phyloP scores from a whole-genome alignment of 1,140 invertebrate species.

The Asobara japonica region DNA sequence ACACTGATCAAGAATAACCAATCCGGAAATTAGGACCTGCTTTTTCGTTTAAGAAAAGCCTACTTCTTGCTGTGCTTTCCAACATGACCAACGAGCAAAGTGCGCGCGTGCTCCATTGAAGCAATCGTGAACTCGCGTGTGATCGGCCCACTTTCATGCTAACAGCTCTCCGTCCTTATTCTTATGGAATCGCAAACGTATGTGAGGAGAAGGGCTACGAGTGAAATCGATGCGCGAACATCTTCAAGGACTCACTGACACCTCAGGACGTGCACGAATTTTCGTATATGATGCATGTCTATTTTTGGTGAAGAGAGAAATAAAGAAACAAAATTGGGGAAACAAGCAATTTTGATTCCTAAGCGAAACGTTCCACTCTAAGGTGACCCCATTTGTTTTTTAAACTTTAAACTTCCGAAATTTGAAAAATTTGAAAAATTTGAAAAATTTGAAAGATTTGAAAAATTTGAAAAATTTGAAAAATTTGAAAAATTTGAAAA shows the following conservation, averaged over 20 bases:
- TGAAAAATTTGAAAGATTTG: too few relatives aligned
- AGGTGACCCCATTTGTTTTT: too few relatives aligned
- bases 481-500: too few relatives aligned
- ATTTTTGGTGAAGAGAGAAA: too few relatives aligned
- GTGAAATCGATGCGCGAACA: constrained; percentile 2
- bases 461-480: too few relatives aligned
- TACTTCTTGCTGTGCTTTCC: too few relatives aligned
- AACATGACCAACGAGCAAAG: background rate
- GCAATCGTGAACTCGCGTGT: constrained; percentile 17
- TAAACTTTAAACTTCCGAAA: too few relatives aligned
- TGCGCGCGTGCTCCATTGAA: constrained; percentile 38
- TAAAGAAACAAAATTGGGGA: background rate
- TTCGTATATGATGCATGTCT: too few relatives aligned
- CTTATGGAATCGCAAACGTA: background rate
- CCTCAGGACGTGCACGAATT: background rate
- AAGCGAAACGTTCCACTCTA: too few relatives aligned
- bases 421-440: too few relatives aligned
- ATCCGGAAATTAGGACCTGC: too few relatives aligned
- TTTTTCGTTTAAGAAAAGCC: constrained; percentile 28
- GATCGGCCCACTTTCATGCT: constrained; percentile 46
- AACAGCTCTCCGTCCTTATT: constrained; percentile 3
- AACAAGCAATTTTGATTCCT: background rate
- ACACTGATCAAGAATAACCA: too few relatives aligned
- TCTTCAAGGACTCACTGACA: background rate
- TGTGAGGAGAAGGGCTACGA: background rate